phyloP scores from a whole-genome alignment of 1,140 invertebrate genomes.

The Leptestheria dahalacensis region DNA sequence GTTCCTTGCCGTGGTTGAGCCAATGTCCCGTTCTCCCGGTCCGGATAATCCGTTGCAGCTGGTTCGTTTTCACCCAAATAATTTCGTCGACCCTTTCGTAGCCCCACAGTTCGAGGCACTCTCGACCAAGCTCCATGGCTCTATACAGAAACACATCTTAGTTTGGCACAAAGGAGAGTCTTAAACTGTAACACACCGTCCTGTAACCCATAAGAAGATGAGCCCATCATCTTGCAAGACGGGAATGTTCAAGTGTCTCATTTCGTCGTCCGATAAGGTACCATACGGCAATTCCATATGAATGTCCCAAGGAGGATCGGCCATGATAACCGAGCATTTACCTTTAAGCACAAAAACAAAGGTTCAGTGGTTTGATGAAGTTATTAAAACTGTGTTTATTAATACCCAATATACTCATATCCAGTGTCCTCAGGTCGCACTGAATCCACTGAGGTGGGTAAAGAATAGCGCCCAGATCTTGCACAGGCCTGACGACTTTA shows the following conservation, averaged over 20 bases:
- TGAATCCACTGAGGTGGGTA: slow-evolving; percentile 92
- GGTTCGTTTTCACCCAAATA: slow-evolving; percentile 99
- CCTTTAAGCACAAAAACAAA: slow-evolving; percentile 29
- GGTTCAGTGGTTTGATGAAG: background rate
- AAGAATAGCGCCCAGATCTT: slow-evolving; percentile 33
- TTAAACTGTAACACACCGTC: slow-evolving; percentile 35
- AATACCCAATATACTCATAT: slow-evolving; percentile 82
- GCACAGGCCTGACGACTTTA: background rate
- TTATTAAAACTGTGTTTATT: background rate
- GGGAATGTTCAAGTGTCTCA: slow-evolving; percentile 82
- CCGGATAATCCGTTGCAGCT: slow-evolving; percentile 88
- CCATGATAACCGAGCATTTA: slow-evolving; percentile 87
- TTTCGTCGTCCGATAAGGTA: slow-evolving; percentile 98
- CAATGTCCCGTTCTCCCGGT: slow-evolving; percentile 94
- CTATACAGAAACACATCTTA: slow-evolving; percentile 32
- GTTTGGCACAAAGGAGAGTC: background rate
- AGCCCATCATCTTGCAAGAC: slow-evolving; percentile 88
- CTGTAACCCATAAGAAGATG: slow-evolving; percentile 95
- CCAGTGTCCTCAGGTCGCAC: slow-evolving; percentile 84
- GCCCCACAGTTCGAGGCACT: slow-evolving; percentile 83
- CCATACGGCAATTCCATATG: slow-evolving; percentile 97
- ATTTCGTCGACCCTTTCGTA: slow-evolving; percentile 93
- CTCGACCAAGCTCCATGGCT: slow-evolving; percentile 90
- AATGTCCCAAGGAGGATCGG: slow-evolving; percentile 95
- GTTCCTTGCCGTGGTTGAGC: slow-evolving; percentile 97